These are phyloP conservation scores for Trichechus manatus DNA, from an alignment of 2,113 vertebrate species.

Conservation along the genomic window DNA sequence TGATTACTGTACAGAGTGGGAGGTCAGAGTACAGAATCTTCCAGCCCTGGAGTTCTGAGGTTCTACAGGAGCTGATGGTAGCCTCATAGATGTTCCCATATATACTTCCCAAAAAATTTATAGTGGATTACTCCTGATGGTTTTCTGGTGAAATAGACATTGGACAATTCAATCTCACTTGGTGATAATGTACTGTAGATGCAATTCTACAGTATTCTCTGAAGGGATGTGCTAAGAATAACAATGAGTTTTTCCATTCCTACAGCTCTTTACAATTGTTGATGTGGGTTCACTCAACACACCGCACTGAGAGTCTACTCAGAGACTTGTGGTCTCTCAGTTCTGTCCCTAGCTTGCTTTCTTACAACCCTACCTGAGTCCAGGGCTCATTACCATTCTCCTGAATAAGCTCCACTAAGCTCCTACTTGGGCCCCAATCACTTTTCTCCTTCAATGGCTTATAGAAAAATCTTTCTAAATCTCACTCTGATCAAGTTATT, in stretches of 20 bases:
- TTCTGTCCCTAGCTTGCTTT: neutral
- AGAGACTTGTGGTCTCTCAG: too few relatives aligned
- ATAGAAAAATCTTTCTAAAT: neutral
- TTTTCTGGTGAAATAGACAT: neutral
- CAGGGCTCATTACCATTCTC: rapidly evolving
- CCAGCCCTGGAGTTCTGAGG: neutral
- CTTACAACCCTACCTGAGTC: rapidly evolving
- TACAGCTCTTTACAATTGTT: neutral
- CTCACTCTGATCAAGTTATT: neutral
- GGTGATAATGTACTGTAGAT: rapidly evolving
- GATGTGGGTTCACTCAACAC: rapidly evolving
- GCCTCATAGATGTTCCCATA: too few relatives aligned
- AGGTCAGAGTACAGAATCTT: rapidly evolving
- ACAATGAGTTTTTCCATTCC: neutral
- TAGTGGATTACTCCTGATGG: rapidly evolving
- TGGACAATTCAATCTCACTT: neutral
- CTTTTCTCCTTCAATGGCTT: neutral
- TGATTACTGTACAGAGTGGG: rapidly evolving
- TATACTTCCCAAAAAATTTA: rapidly evolving
- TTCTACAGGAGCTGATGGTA: rapidly evolving
- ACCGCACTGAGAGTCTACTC: rapidly evolving
- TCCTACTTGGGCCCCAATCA: neutral
- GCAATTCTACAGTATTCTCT: too few relatives aligned
- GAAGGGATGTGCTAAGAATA: neutral
- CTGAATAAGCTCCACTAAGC: rapidly evolving